Base-by-base conservation (phyloP, 2,113 vertebrate genomes). In the Pionites leucogaster region DNA sequence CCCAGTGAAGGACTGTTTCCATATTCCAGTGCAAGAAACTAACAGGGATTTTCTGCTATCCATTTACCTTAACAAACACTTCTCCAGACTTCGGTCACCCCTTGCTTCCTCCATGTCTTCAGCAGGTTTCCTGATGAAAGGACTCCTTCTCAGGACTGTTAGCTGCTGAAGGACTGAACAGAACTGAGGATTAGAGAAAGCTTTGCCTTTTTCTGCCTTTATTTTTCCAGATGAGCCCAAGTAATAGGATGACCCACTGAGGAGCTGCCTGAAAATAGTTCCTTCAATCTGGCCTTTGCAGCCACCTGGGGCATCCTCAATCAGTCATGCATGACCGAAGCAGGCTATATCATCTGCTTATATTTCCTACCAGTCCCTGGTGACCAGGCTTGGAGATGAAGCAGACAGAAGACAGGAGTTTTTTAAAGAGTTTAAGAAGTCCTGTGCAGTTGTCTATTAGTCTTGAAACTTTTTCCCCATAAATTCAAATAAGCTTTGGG, bases 401-500 rank as follows among this genome's bases (percentile, higher is more conserved):
- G n/a, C 52, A 65, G 5, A 16, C 47, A 59, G 57, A 41, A 94
- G 70, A 64, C 17, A 62, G 46, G 25, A 92, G 57, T 27, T 92
- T 75, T 80, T 27, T 4, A 31, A 90, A 68, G 39, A 47, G 12
- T 64, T 87, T 50, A 33, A 82, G 52, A 39, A 53, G 20, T 47
- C 8, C 23, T 42, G 1, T 8, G 24, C 13, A 50, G 44, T 31
- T 82, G 24, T 41, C 17, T 78, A 76, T 91, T 23, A 52, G 22
- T 65, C 55, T 47, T n/a, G 19, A 19, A 0, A 5, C 12, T 15
- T 20, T 19, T 23, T 0, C 4, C 25, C 33, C 10, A 20, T 35
- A 17, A 84, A 82, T 74, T 69, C 13, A 52, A 39, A 50, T 39
- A 62, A 64, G 1, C 1, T 1, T 60, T 24, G 9, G 10, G 5